Percentiles rank a stretch among this genome's conserved stretches.
Evolutionary conservation across 2,888 invertebrate species (phyloP).

Genomic region (Amphimallon solstitiale): DNA sequence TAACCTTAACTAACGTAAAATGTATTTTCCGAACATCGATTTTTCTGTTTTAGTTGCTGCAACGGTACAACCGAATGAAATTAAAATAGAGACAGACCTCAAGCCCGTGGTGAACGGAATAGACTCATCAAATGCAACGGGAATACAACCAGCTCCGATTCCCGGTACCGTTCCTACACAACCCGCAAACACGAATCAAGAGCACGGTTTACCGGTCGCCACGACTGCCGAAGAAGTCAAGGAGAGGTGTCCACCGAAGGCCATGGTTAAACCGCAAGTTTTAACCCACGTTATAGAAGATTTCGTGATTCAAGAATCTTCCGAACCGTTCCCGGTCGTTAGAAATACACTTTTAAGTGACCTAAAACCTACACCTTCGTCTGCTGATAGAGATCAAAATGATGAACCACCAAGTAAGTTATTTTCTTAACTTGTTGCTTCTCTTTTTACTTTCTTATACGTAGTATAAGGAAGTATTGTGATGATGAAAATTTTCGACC

Average conservation of each 20-base stretch:
- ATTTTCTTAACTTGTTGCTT: constrained; percentile 28
- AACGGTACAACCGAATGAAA: constrained; percentile 20
- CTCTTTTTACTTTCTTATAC: too few relatives aligned
- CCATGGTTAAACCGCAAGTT: constrained; percentile 95
- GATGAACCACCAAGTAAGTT: constrained; percentile 85
- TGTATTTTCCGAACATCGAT: too few relatives aligned
- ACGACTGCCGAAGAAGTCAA: constrained; percentile 62
- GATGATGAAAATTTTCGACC: too few relatives aligned
- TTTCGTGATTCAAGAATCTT: constrained; percentile 95
- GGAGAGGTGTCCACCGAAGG: constrained; percentile 78
- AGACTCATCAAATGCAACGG: constrained; percentile 45
- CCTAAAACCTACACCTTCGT: constrained; percentile 57
- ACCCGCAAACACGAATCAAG: constrained; percentile 47
- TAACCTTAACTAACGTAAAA: too few relatives aligned
- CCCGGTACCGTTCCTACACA: constrained; percentile 59
- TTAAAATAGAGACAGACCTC: constrained; percentile 39
- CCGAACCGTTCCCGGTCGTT: constrained; percentile 89
- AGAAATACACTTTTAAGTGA: constrained; percentile 60
- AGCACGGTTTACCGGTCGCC: constrained; percentile 58
- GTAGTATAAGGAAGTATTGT: too few relatives aligned
- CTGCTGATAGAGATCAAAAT: constrained; percentile 68
- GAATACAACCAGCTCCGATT: constrained; percentile 57
- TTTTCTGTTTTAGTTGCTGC: constrained; percentile 7
- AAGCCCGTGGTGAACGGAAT: constrained; percentile 44
- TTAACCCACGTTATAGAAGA: constrained; percentile 97